Evolutionary conservation across 2,113 vertebrate species (phyloP).

Genomic region (Vicugna pacos): DNA sequence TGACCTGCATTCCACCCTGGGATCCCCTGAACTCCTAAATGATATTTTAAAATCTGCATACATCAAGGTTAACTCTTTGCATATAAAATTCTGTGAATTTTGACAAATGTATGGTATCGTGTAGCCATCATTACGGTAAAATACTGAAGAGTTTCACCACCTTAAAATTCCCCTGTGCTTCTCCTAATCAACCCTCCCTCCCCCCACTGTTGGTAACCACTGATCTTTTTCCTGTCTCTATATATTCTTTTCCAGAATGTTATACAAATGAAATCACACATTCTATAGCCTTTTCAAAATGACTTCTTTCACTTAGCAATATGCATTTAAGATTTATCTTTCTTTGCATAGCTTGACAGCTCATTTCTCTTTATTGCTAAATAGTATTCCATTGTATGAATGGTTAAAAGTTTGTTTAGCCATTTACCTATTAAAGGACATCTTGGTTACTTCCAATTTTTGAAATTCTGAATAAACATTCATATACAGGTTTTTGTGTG

Average conservation of each 20-base stretch:
- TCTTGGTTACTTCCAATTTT: not conserved
- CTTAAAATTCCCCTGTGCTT: not conserved
- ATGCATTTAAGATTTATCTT: not conserved
- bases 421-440: not conserved
- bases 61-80: not conserved
- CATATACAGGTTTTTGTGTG: not conserved
- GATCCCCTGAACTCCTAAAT: not conserved
- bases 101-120: not conserved
- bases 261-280: not conserved
- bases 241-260: not conserved
- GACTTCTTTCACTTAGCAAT: constrained; percentile 12
- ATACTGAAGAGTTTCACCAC: not conserved
- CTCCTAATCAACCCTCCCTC: not conserved
- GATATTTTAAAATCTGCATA: not conserved
- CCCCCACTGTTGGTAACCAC: not conserved
- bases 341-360: not conserved
- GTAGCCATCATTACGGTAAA: not conserved
- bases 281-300: not conserved
- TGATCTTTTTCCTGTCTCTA: constrained; percentile 25
- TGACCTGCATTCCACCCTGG: not conserved
- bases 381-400: not conserved
- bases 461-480: not conserved
- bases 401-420: not conserved
- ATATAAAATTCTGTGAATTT: not conserved
- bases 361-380: constrained; percentile 32